Evolutionary conservation across 2,113 vertebrate genomes (phyloP), one percentile per base, ranked within the genome.

Genomic region (Pao palembangensis): DNA sequence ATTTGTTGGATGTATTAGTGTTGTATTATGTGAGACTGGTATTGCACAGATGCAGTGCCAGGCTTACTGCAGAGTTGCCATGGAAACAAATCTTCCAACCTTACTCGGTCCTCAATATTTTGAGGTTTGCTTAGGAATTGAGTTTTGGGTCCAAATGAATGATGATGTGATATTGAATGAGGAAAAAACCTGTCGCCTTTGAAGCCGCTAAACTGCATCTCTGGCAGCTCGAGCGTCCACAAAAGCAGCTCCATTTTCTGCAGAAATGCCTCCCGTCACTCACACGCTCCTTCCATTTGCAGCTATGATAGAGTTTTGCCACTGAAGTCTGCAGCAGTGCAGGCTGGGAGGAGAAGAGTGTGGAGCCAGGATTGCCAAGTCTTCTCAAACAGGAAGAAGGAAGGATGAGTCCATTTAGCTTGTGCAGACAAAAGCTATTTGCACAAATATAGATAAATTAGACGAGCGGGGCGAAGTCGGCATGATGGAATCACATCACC

Each of bases 11-110:
- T 51, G 48, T 28, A 41, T 19, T 7, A 1, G 25, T 51, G 17
- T 18, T 49, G 4, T 48, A 56, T 67, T 31, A 18, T 25, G 13
- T 44, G 42, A 42, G 28, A 28, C 17, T 49, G 23, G 19, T 57
- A 34, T 64, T n/a, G 25, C 25, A 48, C 51, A 61, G 54, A 59
- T 53, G 28, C 50, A 8, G 23, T 49, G 42, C 49, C 41, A 71
- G 54, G 55, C 58, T 77, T 55, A 31, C 46, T 67, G 53, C 70
- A 67, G 31, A 52, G 79, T 86, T 83, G 55, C 79, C 60, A 85
- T 85, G 63, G 76, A 80, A 81, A 78, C 81, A 73, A 53, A 70
- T 73, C 44, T 78, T 17, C 28, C 23, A 28, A 51, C 41, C 58
- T 68, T 23, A 38, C n/a, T 54, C 23, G 44, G 43, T 59, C 19